Evolutionary conservation across 2,888 invertebrate genomes (phyloP), one percentile per base, ranked within the genome.

Genomic region (Ectemnius cavifrons): DNA sequence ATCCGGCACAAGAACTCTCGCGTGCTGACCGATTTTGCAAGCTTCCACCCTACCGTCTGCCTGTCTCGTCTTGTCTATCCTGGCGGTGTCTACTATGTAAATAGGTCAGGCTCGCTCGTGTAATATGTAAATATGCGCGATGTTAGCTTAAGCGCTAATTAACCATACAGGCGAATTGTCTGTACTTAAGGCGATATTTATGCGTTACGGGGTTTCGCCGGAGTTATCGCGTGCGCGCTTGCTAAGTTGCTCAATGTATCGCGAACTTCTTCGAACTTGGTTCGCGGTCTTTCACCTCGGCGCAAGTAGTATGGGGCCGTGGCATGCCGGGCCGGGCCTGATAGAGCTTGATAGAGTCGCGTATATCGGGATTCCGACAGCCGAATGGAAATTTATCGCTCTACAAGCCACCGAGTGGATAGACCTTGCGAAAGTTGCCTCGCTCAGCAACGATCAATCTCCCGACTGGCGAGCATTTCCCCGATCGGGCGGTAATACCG

Each of bases 331-430:
- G 60, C 14, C 28, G 23, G 28, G 16, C 14, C 16, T 37, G 11
- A 28, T n/a, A 61, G 18, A 18, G 11, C 47, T 27, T n/a, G 16
- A 63, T 49, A 47, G 63, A 49, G 20, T 47, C 63, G 28, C 37
- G 49, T 37, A 47, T 47, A 67, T 23, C 52, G 28, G 67, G 28
- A 58, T 58, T 20, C 58, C 20, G 27, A 20, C 58, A 45, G 28
- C 16, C 62, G 56, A 37, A 47, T 59, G 58, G 57, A 66, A 71
- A 77, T 77, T 67, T 62, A 73, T 71, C 62, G 56, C 23, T 27
- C 57, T 28, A 71, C 70, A 46, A 68, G 71, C 37, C 37, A 75
- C 66, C 66, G 58, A 49, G 60, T 14, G 60, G 71, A 78, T 78
- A 71, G 75, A 78, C 67, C 71, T 67, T 58, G 68, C n/a, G 57